These are phyloP conservation scores for Palythoa heliodiscus DNA, from an alignment of 92 coral and sea anemone species.

Conservation along the genomic window DNA sequence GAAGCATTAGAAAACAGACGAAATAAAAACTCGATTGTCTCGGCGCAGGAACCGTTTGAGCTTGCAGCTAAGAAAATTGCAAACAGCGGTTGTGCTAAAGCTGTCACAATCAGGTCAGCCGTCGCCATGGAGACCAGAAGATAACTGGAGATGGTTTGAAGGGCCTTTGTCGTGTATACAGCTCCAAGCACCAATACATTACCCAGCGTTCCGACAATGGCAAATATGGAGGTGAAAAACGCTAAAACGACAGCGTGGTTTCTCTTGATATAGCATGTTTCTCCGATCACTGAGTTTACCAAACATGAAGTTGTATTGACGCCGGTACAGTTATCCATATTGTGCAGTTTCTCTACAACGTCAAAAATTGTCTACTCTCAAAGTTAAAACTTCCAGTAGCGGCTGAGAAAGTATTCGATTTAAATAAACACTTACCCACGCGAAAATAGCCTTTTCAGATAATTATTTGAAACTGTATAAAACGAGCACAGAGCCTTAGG, in stretches of 20 bases:
- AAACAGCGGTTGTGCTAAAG: conserved; percentile 77
- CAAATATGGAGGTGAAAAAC: conserved; percentile 58
- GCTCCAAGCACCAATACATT: conserved; percentile 76
- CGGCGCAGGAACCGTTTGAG: conserved; percentile 51
- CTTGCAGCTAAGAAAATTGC: conserved; percentile 61
- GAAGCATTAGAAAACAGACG: conserved; percentile 71
- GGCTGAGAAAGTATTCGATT: background rate
- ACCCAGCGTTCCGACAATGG: conserved; percentile 75
- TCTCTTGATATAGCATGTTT: background rate
- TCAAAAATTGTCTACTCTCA: background rate
- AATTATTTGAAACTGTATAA: too few relatives aligned
- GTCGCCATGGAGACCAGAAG: conserved; percentile 70
- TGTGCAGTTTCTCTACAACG: background rate
- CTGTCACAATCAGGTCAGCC: conserved; percentile 74
- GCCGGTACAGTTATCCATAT: background rate
- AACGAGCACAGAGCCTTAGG: too few relatives aligned
- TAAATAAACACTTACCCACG: background rate
- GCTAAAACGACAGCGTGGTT: conserved; percentile 58
- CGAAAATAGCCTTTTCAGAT: too few relatives aligned
- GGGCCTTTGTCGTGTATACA: conserved; percentile 58
- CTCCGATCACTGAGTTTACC: background rate
- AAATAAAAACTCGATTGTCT: conserved; percentile 64
- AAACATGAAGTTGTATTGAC: background rate
- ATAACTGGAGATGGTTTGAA: conserved; percentile 73
- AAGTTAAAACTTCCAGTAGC: background rate